phyloP scores from a whole-genome alignment of 2,113 vertebrate genomes.

The Petrocephalus microphthalmus region DNA sequence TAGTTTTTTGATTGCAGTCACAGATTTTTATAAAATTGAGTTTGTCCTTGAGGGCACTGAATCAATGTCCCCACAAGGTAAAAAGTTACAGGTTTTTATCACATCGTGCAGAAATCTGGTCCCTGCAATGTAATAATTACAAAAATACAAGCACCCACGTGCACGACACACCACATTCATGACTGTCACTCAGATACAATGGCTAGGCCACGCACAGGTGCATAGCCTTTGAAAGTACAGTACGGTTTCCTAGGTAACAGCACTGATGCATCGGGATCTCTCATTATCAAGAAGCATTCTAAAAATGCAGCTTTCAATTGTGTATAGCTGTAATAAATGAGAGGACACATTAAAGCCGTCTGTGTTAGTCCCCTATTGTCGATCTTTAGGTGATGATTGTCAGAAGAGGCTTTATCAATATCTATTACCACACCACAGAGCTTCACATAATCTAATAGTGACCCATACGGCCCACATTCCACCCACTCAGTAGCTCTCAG shows the following conservation, averaged over 20 bases:
- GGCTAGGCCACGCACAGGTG: not conserved
- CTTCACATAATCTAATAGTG: not conserved
- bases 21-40: not conserved
- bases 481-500: not conserved
- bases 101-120: not conserved
- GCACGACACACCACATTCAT: not conserved
- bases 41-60: not conserved
- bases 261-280: not conserved
- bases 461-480: not conserved
- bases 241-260: not conserved
- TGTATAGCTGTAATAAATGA: not conserved
- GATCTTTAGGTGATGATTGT: not conserved
- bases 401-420: not conserved
- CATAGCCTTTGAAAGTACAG: not conserved
- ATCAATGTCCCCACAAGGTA: not conserved
- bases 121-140: not conserved
- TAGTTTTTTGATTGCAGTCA: not conserved
- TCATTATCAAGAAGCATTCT: not conserved
- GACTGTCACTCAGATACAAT: not conserved
- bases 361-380: not conserved
- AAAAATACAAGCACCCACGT: not conserved
- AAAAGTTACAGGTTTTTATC: not conserved
- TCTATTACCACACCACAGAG: not conserved
- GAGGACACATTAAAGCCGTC: not conserved
- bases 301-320: not conserved